These are phyloP conservation scores for Neotoxoptera formosana DNA, from an alignment of 1,140 invertebrate genomes.

Conservation along the genomic window DNA sequence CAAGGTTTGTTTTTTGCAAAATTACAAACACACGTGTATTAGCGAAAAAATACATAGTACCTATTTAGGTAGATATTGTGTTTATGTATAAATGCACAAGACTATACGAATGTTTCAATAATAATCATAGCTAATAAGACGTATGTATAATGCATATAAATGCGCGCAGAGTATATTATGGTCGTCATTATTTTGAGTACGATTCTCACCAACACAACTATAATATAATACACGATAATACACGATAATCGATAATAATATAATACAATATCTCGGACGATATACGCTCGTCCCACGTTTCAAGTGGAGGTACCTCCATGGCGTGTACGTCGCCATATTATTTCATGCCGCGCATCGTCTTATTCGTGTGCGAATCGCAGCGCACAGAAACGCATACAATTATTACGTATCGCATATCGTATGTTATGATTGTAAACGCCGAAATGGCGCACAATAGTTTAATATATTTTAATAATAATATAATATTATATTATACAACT, in stretches of 20 bases:
- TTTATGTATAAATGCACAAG: not conserved
- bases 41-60: not conserved
- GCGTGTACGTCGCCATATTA: not conserved
- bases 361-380: not conserved
- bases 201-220: not conserved
- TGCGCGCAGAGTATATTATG: not conserved
- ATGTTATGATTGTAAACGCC: not conserved
- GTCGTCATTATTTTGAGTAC: not conserved
- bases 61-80: not conserved
- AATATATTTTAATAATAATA: not conserved
- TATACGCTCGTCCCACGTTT: not conserved
- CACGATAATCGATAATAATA: too few relatives aligned
- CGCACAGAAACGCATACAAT: not conserved
- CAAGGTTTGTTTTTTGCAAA: constrained; percentile 4
- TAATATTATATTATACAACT: too few relatives aligned
- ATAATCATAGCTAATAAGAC: not conserved
- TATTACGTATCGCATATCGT: not conserved
- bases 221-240: not conserved
- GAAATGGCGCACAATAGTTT: not conserved
- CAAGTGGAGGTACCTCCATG: not conserved
- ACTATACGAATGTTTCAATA: not conserved
- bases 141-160: not conserved
- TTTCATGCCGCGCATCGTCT: too few relatives aligned
- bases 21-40: not conserved
- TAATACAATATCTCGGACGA: not conserved